Evolutionary conservation across 1,140 invertebrate species (phyloP).

Genomic region (Drosophila subobscura): DNA sequence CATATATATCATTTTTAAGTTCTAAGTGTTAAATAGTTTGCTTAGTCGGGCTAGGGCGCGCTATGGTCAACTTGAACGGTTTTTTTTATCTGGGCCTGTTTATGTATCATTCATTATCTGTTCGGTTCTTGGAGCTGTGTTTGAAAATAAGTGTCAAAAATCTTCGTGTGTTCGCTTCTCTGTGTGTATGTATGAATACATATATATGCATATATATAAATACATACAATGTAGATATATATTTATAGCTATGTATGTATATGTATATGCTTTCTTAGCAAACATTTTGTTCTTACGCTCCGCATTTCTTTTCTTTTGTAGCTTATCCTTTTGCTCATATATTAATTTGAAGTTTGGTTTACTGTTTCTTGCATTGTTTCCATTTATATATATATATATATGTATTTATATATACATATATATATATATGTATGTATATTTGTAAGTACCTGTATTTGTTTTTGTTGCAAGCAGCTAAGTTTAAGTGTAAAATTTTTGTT

Average conservation of each 20-base stretch:
- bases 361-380: conserved; percentile 30
- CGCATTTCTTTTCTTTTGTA: conserved; percentile 36
- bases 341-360: conserved; percentile 46
- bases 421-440: conserved; percentile 69
- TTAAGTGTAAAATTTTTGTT: conserved; percentile 75
- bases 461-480: conserved; percentile 79
- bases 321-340: conserved; percentile 57
- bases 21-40: conserved; percentile 39
- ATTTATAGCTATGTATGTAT: conserved; percentile 25
- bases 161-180: conserved; percentile 33
- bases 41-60: conserved; percentile 56
- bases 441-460: conserved; percentile 81
- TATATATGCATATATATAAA: conserved; percentile 38
- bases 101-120: conserved; percentile 18
- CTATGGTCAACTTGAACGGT: conserved; percentile 58
- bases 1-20: conserved; percentile 32
- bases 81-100: conserved; percentile 3
- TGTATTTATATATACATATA: conserved; percentile 46
- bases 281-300: conserved; percentile 39
- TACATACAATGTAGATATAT: conserved; percentile 40
- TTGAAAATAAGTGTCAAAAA: conserved; percentile 61
- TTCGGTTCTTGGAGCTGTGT: conserved; percentile 43
- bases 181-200: conserved; percentile 50
- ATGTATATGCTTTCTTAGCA: conserved; percentile 67
- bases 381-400: conserved; percentile 29